Conservation (phyloP, 2,797 vertebrate genomes). For the Paramormyrops hopkinsi region DNA sequence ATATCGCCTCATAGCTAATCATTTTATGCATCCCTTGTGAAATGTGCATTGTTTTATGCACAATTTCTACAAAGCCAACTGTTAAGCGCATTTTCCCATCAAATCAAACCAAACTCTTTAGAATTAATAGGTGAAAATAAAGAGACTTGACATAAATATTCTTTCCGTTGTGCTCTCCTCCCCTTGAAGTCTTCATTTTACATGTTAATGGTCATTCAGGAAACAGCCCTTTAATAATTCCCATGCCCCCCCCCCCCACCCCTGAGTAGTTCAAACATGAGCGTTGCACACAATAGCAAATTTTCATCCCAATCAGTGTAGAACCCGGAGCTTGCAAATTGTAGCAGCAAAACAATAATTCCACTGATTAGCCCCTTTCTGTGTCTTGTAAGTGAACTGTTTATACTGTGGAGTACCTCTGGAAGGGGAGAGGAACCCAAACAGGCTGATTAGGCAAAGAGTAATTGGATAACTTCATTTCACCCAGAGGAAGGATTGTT, state of each 20-base stretch:
- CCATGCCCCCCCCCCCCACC: constrained; percentile 61
- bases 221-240: constrained; percentile 48
- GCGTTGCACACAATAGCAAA: constrained; percentile 71
- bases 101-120: not conserved
- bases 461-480: constrained; percentile 99
- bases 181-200: not conserved
- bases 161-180: not conserved
- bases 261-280: constrained; percentile 57
- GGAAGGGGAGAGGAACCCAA: constrained; percentile 99
- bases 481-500: constrained; percentile 91
- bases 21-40: not conserved
- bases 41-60: not conserved
- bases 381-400: constrained; percentile 99
- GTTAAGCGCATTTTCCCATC: not conserved
- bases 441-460: constrained; percentile 99
- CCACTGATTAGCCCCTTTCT: constrained; percentile 99
- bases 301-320: constrained; percentile 98
- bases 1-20: not conserved
- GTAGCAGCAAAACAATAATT: constrained; percentile 99
- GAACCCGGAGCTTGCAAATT: constrained; percentile 98
- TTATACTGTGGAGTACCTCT: constrained; percentile 99
- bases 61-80: not conserved
- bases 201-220: constrained; percentile 15
- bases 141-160: not conserved
- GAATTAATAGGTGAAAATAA: constrained; percentile 6